phyloP scores from a whole-genome alignment of 2,888 invertebrate genomes.

The Chelonus formosanus region DNA sequence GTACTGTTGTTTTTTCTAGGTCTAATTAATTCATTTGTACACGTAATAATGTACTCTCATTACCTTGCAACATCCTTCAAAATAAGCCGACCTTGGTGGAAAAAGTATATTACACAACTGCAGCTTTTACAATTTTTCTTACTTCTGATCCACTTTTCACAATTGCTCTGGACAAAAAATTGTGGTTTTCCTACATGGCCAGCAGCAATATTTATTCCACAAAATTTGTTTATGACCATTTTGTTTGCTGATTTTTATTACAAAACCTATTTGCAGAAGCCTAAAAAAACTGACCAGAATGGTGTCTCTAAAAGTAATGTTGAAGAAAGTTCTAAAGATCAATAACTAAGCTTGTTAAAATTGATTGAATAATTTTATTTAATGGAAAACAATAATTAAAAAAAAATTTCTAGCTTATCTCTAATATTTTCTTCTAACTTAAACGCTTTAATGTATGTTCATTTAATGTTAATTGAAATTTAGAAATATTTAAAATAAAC shows the following conservation, averaged over 20 bases:
- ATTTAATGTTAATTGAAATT: too few species aligned
- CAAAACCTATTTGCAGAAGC: constrained; percentile 68
- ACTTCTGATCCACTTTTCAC: constrained; percentile 68
- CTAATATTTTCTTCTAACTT: too few species aligned
- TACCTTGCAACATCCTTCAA: constrained; percentile 76
- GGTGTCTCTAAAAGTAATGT: constrained; percentile 38
- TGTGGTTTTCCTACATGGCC: constrained; percentile 72
- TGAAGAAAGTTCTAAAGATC: constrained; percentile 47
- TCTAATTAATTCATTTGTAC: constrained; percentile 78
- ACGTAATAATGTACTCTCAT: constrained; percentile 83
- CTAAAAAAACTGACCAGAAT: constrained; percentile 42
- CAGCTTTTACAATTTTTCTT: constrained; percentile 79
- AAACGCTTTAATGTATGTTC: too few species aligned
- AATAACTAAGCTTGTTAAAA: constrained; percentile 31
- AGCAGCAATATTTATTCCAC: constrained; percentile 70
- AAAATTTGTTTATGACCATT: constrained; percentile 73
- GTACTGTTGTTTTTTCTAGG: constrained; percentile 63
- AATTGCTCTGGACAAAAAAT: constrained; percentile 65
- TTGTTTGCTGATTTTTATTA: constrained; percentile 76
- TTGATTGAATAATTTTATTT: too few species aligned
- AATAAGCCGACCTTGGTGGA: constrained; percentile 77
- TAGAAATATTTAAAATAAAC: too few species aligned
- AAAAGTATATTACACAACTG: constrained; percentile 83
- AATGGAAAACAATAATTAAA: too few species aligned
- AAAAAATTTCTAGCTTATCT: too few species aligned